Evolutionary conservation across 2,888 invertebrate genomes (phyloP).

Genomic region (Callosobruchus maculatus): DNA sequence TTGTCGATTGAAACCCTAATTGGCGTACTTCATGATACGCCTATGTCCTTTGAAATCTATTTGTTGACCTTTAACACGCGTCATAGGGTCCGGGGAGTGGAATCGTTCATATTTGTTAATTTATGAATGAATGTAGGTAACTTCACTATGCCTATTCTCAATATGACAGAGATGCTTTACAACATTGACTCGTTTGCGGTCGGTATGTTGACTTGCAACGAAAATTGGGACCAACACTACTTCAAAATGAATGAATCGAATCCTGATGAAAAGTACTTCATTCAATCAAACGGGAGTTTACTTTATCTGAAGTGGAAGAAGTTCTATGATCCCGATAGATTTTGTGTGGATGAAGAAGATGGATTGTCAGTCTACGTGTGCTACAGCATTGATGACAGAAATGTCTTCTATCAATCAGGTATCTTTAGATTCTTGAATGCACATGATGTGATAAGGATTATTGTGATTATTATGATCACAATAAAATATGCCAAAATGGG

Average conservation of each 20-base stretch:
- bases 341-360: constrained; percentile 26
- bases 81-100: too few species aligned
- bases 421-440: too few species aligned
- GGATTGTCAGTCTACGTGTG: constrained; percentile 24
- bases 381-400: constrained; percentile 7
- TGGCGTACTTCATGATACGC: too few species aligned
- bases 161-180: constrained; percentile 1
- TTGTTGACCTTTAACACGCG: too few species aligned
- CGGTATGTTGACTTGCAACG: constrained; percentile 16
- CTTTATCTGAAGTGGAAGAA: constrained; percentile 18
- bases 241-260: constrained; percentile 17
- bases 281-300: constrained; percentile 30
- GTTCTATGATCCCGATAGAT: constrained; percentile 21
- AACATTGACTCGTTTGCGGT: constrained; percentile 8
- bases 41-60: too few species aligned
- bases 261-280: constrained; percentile 23
- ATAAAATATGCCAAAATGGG: too few species aligned
- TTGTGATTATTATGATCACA: too few species aligned
- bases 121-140: too few species aligned
- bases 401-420: neutral
- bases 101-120: too few species aligned
- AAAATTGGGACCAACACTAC: constrained; percentile 8
- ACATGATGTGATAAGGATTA: too few species aligned
- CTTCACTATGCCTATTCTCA: constrained; percentile 14
- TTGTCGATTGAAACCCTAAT: too few species aligned